Evolutionary conservation across 2,888 invertebrate species (phyloP), one percentile per base, ranked within the genome.

Genomic region (Zaprionus obscuricornis): DNA sequence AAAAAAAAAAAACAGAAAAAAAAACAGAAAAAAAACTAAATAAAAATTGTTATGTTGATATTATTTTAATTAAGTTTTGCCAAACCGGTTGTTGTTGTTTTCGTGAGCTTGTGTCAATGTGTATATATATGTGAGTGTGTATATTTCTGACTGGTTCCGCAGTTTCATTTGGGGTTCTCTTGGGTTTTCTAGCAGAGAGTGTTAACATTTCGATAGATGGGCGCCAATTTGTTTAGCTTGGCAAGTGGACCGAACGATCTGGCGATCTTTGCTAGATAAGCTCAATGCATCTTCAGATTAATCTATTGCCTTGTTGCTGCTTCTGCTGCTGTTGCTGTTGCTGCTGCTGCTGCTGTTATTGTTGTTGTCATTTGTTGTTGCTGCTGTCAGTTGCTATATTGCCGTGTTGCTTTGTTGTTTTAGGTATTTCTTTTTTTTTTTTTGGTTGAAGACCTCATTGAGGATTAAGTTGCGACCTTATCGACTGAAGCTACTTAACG

Each of bases 1-100:
- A 10, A 37, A 49, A 18, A 8, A 27, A 39, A 52, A 40, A 17
- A 29, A 42, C 26, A 50, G 11, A 37, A 49, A 18, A 8, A 27
- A 39, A 52, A 40, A 47, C 20, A 40, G 36, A 31, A 37, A 10
- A 52, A 49, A 54, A 68, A 67, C 51, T 63, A 54, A 73, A 69
- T 72, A 70, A 79, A 87, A 86, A 84, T 87, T 87, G 86, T 82
- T 86, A 82, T 87, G 82, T 77, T 85, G 83, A 76, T 86, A 87
- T 88, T 88, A 86, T 88, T 86, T 86, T 86, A 86, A 86, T 86
- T 88, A 86, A 87, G 86, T 87, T 82, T 81, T 72, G 74, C 79
- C 55, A 62, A 84, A 87, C 88, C 87, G 86, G 86, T 88, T 86
- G 59, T 16, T 46, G 50, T 54, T 58, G 57, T 47, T 60, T 52